phyloP scores from a whole-genome alignment of 35 echinoderm and acorn worm genomes.

The Apostichopus parvimensis region DNA sequence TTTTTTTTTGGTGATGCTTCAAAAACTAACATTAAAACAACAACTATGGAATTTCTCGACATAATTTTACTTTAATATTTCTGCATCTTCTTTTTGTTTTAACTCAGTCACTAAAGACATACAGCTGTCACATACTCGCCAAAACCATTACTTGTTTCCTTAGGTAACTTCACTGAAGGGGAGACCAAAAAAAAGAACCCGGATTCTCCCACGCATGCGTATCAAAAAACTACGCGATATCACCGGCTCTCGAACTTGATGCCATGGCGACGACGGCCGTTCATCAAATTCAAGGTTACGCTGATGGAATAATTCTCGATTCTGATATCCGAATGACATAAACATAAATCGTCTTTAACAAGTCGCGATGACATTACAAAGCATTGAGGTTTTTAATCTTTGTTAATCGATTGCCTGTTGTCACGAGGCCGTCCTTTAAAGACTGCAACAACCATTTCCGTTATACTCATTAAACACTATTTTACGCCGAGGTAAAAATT shows the following conservation, averaged over 20 bases:
- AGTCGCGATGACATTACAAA: not conserved
- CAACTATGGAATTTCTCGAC: no score
- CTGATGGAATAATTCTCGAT: not conserved
- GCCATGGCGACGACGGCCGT: not conserved
- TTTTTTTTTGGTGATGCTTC: no score
- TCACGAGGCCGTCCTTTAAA: not conserved
- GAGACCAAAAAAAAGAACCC: no score
- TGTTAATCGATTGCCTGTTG: conserved; percentile 37
- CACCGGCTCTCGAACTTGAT: not conserved
- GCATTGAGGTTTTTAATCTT: conserved; percentile 18
- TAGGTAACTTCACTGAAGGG: no score
- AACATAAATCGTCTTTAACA: conserved; percentile 19
- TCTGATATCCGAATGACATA: not conserved
- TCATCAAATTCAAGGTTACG: conserved; percentile 1
- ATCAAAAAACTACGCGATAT: not conserved
- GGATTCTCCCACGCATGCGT: not conserved
- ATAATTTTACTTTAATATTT: no score
- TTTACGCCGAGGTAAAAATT: conserved; percentile 46
- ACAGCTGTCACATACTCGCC: no score
- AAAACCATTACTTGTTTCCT: no score
- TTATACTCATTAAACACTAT: conserved; percentile 41
- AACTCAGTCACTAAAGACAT: no score
- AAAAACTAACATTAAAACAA: no score
- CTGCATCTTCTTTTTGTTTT: no score
- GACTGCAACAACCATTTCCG: not conserved